Base-by-base conservation (phyloP, 2,797 vertebrate genomes). In the Acrocephalus scirpaceus region DNA sequence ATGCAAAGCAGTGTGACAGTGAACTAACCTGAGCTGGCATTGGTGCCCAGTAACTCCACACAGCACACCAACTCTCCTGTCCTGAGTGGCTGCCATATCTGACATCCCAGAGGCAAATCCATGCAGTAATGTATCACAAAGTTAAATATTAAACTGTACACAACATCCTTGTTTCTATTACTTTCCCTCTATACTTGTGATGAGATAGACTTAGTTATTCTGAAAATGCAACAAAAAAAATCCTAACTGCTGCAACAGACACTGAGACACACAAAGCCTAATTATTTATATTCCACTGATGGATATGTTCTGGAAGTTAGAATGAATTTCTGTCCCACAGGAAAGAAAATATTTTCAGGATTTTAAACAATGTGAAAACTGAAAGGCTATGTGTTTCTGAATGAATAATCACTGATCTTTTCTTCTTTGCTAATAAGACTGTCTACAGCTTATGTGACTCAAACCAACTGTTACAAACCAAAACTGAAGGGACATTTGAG, bases 11-110 rank as follows among this genome's bases (percentile, higher is more conserved):
- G 7, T 21, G 7, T 11, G 13, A 23, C 9, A 29, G 19, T 25
- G 19, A 56, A 14, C 9, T 17, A 40, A 54, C 12, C 12, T 48
- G 18, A n/a, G 27, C 20, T 53, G 42, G 21, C 0, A 0, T 4
- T 53, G 8, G 16, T 56, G 19, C 22, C 23, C 40, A 13, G 20
- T 7, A 30, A 15, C 20, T 53, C 17, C 29, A 44, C 11, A 17
- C 5, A 54, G 16, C 10, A 19, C 13, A 17, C 38, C 13, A 29
- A 8, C 7, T 13, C 62, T 34, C 9, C 11, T 13, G 20, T 21
- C 44, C 16, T 0, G 0, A 50, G 36, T 57, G 38, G 30, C 29
- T 29, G n/a, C 16, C 32, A 4, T 64, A 20, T 4, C 30, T 48
- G 8, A 54, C 19, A n/a, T 19, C 30, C 17, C 19, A 58, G 16